Conservation (phyloP, 2,888 invertebrate species). For the Drosophila atripex region DNA sequence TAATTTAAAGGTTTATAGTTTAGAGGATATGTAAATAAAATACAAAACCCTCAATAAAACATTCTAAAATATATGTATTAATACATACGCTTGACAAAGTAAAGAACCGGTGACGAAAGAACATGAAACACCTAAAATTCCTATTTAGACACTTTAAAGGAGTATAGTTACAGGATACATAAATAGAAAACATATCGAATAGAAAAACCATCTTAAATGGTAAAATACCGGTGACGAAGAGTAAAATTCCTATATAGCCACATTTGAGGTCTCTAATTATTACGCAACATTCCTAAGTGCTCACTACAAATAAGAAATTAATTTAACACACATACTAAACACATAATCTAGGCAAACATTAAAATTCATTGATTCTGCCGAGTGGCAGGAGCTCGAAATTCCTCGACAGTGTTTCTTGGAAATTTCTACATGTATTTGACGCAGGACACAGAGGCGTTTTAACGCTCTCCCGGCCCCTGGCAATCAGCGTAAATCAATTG, state of each 20-base stretch:
- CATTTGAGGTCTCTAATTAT: not conserved
- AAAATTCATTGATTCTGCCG: not conserved
- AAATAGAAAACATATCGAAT: too few relatives aligned
- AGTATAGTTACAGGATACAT: too few relatives aligned
- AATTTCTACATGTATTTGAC: conserved; percentile 12
- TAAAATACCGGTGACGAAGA: too few relatives aligned
- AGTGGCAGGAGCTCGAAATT: not conserved
- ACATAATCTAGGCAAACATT: not conserved
- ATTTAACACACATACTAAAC: not conserved
- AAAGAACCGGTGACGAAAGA: too few relatives aligned
- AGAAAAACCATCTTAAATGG: too few relatives aligned
- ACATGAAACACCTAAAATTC: too few relatives aligned
- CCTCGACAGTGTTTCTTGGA: not conserved
- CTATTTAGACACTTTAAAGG: too few relatives aligned
- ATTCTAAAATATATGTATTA: too few relatives aligned
- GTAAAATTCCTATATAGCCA: not conserved
- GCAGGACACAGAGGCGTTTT: not conserved
- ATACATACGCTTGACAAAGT: too few relatives aligned
- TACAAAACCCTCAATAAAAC: too few relatives aligned
- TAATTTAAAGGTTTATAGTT: too few relatives aligned
- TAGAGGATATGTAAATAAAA: too few relatives aligned
- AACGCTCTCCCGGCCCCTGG: conserved; percentile 1
- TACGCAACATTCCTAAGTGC: not conserved
- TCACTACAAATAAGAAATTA: not conserved
- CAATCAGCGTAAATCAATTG: conserved; percentile 30